A percentile compares a stretch with the other conserved stretches of the same genome.
These are phyloP conservation scores for Vulpes vulpes DNA, from an alignment of 2,113 vertebrate genomes.

Conservation along the genomic window DNA sequence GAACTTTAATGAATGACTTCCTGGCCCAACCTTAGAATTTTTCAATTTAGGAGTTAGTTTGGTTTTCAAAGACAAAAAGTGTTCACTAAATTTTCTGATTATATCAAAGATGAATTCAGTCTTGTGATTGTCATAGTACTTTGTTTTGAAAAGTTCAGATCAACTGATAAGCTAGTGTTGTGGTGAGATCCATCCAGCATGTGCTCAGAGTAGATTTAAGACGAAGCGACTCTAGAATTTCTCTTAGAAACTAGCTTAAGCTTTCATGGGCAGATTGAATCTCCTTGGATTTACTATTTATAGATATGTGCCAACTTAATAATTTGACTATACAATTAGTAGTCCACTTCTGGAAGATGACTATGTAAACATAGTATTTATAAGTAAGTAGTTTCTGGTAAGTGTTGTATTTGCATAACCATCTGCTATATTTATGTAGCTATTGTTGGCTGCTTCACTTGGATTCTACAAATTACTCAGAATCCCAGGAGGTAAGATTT, in stretches of 20 bases:
- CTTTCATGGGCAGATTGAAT: slow-evolving; percentile 34
- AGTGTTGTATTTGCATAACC: neutral
- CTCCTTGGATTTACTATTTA: neutral
- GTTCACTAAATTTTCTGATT: slow-evolving; percentile 22
- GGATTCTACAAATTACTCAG: slow-evolving; percentile 39
- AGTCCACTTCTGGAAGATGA: neutral
- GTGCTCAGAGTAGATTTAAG: neutral
- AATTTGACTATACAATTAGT: slow-evolving; percentile 47
- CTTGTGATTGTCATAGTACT: neutral
- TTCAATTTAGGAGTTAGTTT: slow-evolving; percentile 43
- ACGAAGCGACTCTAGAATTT: neutral
- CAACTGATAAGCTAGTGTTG: neutral
- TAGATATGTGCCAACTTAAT: slow-evolving; percentile 38
- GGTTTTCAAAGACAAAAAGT: slow-evolving; percentile 31
- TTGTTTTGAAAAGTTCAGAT: slow-evolving; percentile 44
- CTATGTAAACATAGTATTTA: slow-evolving; percentile 40
- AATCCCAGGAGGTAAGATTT: slow-evolving; percentile 51
- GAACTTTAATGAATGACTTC: slow-evolving; percentile 19
- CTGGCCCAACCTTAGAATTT: neutral
- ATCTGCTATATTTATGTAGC: slow-evolving; percentile 28
- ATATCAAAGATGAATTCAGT: slow-evolving; percentile 30
- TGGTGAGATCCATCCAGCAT: neutral
- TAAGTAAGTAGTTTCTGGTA: slow-evolving; percentile 48
- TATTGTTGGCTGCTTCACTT: neutral
- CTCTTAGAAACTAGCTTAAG: slow-evolving; percentile 9